Conservation (phyloP, 2,113 vertebrate species). For the Polypterus bichir region DNA sequence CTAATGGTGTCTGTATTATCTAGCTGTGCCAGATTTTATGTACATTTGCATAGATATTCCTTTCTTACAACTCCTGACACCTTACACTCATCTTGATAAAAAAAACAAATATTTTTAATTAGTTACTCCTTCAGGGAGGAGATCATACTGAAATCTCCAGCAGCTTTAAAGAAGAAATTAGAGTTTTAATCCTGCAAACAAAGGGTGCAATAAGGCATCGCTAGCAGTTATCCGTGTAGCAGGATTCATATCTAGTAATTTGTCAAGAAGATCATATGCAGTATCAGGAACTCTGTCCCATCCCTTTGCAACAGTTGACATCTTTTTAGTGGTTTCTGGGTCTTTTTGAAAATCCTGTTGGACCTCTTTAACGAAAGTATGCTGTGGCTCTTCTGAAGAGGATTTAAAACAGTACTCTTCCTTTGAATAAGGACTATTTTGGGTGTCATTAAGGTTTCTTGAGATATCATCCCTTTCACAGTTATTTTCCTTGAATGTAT, state of each 20-base stretch:
- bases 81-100: too few relatives aligned
- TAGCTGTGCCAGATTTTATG: too few relatives aligned
- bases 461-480: too few relatives aligned
- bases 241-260: slow-evolving; percentile 83
- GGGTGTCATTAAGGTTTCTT: too few relatives aligned
- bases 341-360: slow-evolving; percentile 1
- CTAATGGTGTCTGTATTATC: too few relatives aligned
- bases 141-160: too few relatives aligned
- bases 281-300: slow-evolving; percentile 77
- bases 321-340: slow-evolving; percentile 11
- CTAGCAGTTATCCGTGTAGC: slow-evolving; percentile 77
- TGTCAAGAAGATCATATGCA: slow-evolving; percentile 83
- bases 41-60: too few relatives aligned
- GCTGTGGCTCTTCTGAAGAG: neutral
- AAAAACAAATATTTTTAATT: too few relatives aligned
- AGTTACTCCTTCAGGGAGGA: too few relatives aligned
- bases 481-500: slow-evolving; percentile 9
- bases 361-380: slow-evolving; percentile 7
- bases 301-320: slow-evolving; percentile 36
- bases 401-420: slow-evolving; percentile 5
- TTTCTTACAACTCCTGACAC: too few relatives aligned
- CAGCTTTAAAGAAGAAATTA: too few relatives aligned
- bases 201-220: slow-evolving; percentile 65
- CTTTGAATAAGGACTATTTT: too few relatives aligned
- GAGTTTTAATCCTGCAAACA: slow-evolving; percentile 54